Evolutionary conservation across 2,113 vertebrate genomes (phyloP), one percentile per base, ranked within the genome.

Genomic region (Reinhardtius hippoglossoides): DNA sequence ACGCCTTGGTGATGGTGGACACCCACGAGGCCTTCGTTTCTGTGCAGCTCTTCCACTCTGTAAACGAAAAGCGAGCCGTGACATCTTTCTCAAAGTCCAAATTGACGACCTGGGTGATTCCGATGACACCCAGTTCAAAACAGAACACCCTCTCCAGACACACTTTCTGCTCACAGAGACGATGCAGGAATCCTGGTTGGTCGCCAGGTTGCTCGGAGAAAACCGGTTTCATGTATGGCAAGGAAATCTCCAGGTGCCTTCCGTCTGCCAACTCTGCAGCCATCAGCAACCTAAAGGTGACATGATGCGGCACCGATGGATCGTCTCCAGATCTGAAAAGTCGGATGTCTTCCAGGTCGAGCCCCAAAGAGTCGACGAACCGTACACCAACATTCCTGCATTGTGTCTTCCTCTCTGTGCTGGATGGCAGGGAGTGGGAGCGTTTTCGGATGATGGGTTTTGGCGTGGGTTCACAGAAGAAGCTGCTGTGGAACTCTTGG

Each of bases 291-390:
- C 95, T 92, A 60, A 96, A 97, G 65, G 97, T 93, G 54, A 99
- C 98, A 9, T 99, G 97, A 57, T 97, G 90, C 0, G 98, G 98
- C 63, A 99, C 92, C 0, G 92, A 93, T 0, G 98, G 98, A 76
- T 98, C 95, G 23, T 99, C 98, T 16, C 95, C 95, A 0, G 90
- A 88, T 90, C 94, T 94, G 85, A 98, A 99, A 59, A 96, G 87
- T 85, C 95, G 97, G 13, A 99, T 94, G 64, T 98, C 93, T 0
- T 98, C 94, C 77, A 99, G 91, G 72, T 98, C 96, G 73, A 98
- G 86, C 12, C 98, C 98, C 85, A 99, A 87, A 0, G 97, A 96
- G 79, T 99, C 98, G 3, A 97, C 95, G 89, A 99, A 99, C 40
- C 97, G 93, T 10, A 99, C 98, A 0, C 95, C 93, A 16, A 91